A percentile compares a stretch with the other conserved stretches of the same genome.
Conservation (phyloP, 1,140 invertebrate species). For the Drosophila carrolli region DNA sequence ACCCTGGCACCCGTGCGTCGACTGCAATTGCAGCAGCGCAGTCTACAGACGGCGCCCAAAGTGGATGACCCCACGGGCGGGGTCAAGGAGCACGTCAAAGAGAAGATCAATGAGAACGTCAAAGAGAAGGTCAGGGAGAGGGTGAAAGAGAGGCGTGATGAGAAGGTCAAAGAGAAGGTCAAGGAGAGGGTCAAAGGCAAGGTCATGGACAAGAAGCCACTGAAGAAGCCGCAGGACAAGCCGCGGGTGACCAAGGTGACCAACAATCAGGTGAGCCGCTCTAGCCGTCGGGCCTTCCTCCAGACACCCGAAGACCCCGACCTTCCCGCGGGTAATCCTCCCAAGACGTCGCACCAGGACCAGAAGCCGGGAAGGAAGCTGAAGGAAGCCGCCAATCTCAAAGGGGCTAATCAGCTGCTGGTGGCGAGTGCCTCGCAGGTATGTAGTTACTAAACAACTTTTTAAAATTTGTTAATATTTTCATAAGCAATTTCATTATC, state of each 20-base stretch:
- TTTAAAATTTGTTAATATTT: too few relatives aligned
- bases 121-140: neutral
- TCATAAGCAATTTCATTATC: too few relatives aligned
- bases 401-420: slow-evolving; percentile 32
- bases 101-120: neutral
- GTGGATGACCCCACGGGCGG: neutral
- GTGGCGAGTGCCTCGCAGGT: slow-evolving; percentile 49
- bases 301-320: neutral
- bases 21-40: slow-evolving; percentile 1
- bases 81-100: neutral
- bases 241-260: neutral
- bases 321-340: too few relatives aligned
- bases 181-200: neutral
- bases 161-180: too few relatives aligned
- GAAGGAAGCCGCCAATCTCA: neutral
- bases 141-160: too few relatives aligned
- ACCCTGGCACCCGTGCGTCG: slow-evolving; percentile 1
- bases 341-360: neutral
- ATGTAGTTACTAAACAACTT: neutral
- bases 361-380: neutral
- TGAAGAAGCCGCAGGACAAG: neutral
- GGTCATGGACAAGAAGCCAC: neutral
- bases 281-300: slow-evolving; percentile 20
- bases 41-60: neutral
- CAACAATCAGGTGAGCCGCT: slow-evolving; percentile 30